A percentile compares a stretch with the other conserved stretches of the same genome.
phyloP scores from a whole-genome alignment of 2,797 vertebrate species.

The Microctenopoma lineatum region DNA sequence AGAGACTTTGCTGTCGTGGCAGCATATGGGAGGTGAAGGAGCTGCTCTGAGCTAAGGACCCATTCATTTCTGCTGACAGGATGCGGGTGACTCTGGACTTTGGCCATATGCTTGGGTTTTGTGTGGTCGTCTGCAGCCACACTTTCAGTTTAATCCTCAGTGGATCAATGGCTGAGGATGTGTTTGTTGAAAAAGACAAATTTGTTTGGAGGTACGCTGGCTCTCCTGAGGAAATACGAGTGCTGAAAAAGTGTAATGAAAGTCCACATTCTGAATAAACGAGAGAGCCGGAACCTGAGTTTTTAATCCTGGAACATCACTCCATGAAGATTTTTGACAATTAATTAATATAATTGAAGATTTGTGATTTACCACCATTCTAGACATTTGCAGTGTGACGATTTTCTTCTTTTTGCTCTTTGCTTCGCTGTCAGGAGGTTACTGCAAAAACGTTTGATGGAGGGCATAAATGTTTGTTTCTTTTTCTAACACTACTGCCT shows the following conservation, averaged over 20 bases:
- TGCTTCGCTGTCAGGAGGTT: not conserved
- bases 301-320: slow-evolving; percentile 11
- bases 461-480: too few species aligned
- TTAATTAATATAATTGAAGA: slow-evolving; percentile 13
- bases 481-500: too few species aligned
- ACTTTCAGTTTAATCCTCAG: slow-evolving; percentile 33
- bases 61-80: slow-evolving; percentile 69
- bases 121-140: slow-evolving; percentile 41
- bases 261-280: slow-evolving; percentile 22
- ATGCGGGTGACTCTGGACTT: slow-evolving; percentile 48
- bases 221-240: slow-evolving; percentile 40
- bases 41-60: slow-evolving; percentile 64
- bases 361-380: not conserved
- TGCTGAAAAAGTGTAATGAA: slow-evolving; percentile 34
- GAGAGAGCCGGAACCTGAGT: slow-evolving; percentile 3
- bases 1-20: slow-evolving; percentile 53
- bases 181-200: slow-evolving; percentile 48
- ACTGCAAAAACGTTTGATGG: not conserved
- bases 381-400: not conserved
- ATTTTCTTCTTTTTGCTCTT: too few species aligned
- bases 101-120: slow-evolving; percentile 47
- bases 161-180: slow-evolving; percentile 32
- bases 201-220: slow-evolving; percentile 40
- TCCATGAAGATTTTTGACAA: slow-evolving; percentile 9
- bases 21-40: slow-evolving; percentile 55